phyloP scores from a whole-genome alignment of 1,140 invertebrate species.

The Zaprionus gabonicus region DNA sequence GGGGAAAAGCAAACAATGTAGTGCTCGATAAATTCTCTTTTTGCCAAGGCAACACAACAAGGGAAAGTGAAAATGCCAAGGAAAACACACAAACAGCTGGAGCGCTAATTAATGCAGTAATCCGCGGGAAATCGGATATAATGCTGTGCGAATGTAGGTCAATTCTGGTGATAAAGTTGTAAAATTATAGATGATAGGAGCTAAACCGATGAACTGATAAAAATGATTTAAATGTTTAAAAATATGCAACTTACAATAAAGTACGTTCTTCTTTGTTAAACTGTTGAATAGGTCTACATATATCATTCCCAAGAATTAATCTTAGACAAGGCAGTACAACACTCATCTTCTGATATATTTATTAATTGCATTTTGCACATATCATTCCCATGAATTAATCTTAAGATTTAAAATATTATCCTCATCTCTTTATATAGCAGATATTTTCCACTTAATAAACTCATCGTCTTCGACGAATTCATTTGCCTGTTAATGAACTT shows the following conservation, averaged over 20 bases:
- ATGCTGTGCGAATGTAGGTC: not conserved
- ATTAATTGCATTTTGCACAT: too few relatives aligned
- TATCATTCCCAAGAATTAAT: too few relatives aligned
- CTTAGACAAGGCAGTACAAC: not conserved
- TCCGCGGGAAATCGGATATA: not conserved
- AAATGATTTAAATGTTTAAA: not conserved
- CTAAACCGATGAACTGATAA: not conserved
- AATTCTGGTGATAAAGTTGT: not conserved
- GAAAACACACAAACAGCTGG: constrained; percentile 1
- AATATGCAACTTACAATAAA: not conserved
- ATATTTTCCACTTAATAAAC: not conserved
- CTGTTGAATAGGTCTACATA: too few relatives aligned
- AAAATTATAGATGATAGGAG: not conserved
- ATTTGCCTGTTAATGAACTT: constrained; percentile 26
- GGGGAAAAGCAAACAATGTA: constrained; percentile 33
- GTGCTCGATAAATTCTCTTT: constrained; percentile 23
- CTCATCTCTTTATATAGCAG: not conserved
- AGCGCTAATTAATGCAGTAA: constrained; percentile 1
- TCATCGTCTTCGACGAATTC: constrained; percentile 26
- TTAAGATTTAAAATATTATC: not conserved
- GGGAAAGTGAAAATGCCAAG: not conserved
- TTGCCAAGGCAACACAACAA: not conserved
- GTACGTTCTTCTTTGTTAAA: too few relatives aligned
- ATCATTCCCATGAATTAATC: too few relatives aligned
- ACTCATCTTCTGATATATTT: not conserved